A percentile compares a stretch with the other conserved stretches of the same genome.
phyloP scores from a whole-genome alignment of 2,888 invertebrate species.

The Himalopsyche tibetana region DNA sequence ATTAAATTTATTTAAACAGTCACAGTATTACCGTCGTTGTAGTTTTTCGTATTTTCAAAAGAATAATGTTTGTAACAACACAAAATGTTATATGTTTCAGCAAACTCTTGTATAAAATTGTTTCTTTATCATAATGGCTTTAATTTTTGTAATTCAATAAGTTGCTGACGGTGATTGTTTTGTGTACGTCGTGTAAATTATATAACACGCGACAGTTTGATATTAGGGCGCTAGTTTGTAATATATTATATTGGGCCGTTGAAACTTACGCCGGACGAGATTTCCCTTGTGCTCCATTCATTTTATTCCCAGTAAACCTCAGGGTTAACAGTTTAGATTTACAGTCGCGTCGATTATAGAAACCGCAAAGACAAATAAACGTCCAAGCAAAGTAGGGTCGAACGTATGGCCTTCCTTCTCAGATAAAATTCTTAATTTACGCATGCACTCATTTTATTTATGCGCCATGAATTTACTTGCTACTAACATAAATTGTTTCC shows the following conservation, averaged over 20 bases:
- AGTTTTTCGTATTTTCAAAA: too few relatives aligned
- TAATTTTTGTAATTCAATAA: neutral
- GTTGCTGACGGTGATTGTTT: neutral
- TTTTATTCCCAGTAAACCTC: conserved; percentile 22
- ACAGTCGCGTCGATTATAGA: conserved; percentile 26
- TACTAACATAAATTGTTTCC: too few relatives aligned
- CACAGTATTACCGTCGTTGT: too few relatives aligned
- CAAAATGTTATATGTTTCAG: too few relatives aligned
- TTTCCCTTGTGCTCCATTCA: conserved; percentile 9
- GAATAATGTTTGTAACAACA: too few relatives aligned
- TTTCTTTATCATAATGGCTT: too few relatives aligned
- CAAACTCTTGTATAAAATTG: too few relatives aligned
- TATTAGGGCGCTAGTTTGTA: conserved; percentile 2
- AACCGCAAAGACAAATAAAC: conserved; percentile 30
- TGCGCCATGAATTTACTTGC: conserved; percentile 74
- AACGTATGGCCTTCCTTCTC: neutral
- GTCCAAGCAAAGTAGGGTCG: conserved; percentile 16
- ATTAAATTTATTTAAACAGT: neutral
- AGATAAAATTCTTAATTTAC: conserved; percentile 21
- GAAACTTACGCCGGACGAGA: conserved; percentile 22
- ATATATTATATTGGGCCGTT: neutral
- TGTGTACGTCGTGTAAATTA: neutral
- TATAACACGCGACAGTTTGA: neutral
- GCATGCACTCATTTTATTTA: conserved; percentile 5
- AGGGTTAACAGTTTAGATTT: conserved; percentile 30